phyloP scores from a whole-genome alignment of 1,140 invertebrate genomes.

The Oncopeltus fasciatus region DNA sequence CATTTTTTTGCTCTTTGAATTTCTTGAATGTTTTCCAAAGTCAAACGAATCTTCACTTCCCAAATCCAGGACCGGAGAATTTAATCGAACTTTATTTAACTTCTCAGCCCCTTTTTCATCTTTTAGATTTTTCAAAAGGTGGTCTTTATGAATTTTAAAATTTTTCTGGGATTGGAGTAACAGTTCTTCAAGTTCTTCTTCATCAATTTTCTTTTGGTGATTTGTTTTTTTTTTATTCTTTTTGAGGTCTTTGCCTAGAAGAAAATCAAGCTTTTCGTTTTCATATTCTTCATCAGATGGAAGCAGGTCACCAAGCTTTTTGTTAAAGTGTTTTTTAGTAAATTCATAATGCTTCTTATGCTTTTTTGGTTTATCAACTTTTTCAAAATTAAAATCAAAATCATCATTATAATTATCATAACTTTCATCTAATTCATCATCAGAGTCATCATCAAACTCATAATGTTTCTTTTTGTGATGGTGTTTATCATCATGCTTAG shows the following conservation, averaged over 20 bases:
- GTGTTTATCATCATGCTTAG: neutral
- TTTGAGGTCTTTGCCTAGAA: neutral
- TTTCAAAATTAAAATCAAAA: neutral
- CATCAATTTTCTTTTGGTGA: constrained; percentile 8
- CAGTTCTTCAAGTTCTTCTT: constrained; percentile 20
- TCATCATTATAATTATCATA: neutral
- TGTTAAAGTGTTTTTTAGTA: constrained; percentile 4
- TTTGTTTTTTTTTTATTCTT: constrained; percentile 2
- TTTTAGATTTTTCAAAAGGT: constrained; percentile 20
- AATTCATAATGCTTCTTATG: constrained; percentile 12
- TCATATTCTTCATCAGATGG: neutral
- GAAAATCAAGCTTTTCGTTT: constrained; percentile 9
- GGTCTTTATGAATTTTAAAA: constrained; percentile 20
- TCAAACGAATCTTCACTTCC: neutral
- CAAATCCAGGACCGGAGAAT: neutral
- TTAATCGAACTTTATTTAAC: neutral
- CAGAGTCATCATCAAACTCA: constrained; percentile 10
- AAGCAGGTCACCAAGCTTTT: neutral
- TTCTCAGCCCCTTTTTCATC: constrained; percentile 8
- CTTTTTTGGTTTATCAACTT: neutral
- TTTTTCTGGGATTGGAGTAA: constrained; percentile 16
- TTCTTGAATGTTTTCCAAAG: neutral
- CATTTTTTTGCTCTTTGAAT: constrained; percentile 3
- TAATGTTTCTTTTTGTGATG: constrained; percentile 12
- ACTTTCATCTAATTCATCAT: too few species aligned